Base-by-base conservation (phyloP, 2,797 vertebrate genomes). In the Chromobotia macracanthus region DNA sequence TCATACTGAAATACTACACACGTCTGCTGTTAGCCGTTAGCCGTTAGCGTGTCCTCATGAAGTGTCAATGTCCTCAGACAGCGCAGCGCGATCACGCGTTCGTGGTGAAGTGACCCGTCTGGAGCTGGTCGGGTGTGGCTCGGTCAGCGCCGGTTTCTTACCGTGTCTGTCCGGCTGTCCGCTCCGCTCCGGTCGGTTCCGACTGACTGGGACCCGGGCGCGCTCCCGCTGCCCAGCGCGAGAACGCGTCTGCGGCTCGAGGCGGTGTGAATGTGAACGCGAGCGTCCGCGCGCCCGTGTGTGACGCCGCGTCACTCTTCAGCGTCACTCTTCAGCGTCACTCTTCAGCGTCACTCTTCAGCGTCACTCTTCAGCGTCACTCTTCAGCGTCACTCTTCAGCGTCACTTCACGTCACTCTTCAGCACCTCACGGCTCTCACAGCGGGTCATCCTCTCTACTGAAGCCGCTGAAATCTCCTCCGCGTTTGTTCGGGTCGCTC, bases 251-350 rank as follows among this genome's bases (percentile, higher is more conserved):
- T 38, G n/a, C 46, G 64, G 46, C 44, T n/a, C 72, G 60, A 5
- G 35, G 38, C 38, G 25, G 70, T 46, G 44, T n/a, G 87, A 89
- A 87, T 86, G 72, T 11, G 35, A 44, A 50, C 87, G 87, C 89
- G 90, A 28, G 28, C 79, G 77, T 4, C 2, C 28, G 28, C 28
- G n/a, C n/a, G n/a, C 79, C 70, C 44, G 87, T 83, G 28, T 28
- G 84, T 84, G 84, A 84, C 84, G 87, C n/a, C n/a, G n/a, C n/a
- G n/a, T n/a, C n/a, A n/a, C n/a, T n/a, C n/a, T n/a, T n/a, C n/a
- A n/a, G n/a, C n/a, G n/a, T n/a, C n/a, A n/a, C n/a, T n/a, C n/a
- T n/a, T n/a, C n/a, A n/a, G n/a, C n/a, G n/a, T n/a, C n/a, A n/a
- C n/a, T n/a, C n/a, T n/a, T n/a, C n/a, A n/a, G n/a, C n/a, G n/a